Evolutionary conservation across 30 jellyfish, hydroid and myxozoan genomes (phyloP).

Genomic region (Chrysaora quinquecirrha): DNA sequence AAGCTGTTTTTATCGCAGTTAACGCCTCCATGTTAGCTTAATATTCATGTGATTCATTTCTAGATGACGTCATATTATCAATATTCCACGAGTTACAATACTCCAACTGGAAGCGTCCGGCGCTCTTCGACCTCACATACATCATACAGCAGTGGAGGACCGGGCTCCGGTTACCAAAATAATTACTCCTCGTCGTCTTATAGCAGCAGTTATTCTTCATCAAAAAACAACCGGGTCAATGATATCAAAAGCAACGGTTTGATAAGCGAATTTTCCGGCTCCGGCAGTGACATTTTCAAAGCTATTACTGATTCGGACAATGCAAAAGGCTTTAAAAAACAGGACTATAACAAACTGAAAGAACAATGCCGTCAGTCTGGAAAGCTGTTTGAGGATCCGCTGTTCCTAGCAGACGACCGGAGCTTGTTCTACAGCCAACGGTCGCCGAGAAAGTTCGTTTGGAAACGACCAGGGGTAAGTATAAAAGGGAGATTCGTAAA

Average conservation of each 20-base stretch:
- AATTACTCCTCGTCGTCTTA: slow-evolving; percentile 35
- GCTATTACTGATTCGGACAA: slow-evolving; percentile 28
- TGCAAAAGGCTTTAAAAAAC: slow-evolving; percentile 53
- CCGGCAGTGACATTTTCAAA: slow-evolving; percentile 57
- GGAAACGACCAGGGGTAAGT: slow-evolving; percentile 78
- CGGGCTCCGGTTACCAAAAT: slow-evolving; percentile 18
- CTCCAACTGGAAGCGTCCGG: slow-evolving; percentile 48
- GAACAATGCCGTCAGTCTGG: slow-evolving; percentile 55
- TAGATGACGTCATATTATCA: slow-evolving; percentile 62
- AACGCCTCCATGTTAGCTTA: too few species aligned
- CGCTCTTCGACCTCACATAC: slow-evolving; percentile 29
- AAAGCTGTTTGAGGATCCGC: slow-evolving; percentile 57
- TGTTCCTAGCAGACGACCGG: slow-evolving; percentile 60
- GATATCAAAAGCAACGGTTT: slow-evolving; percentile 29
- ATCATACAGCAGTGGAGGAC: slow-evolving; percentile 28
- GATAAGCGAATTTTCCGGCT: slow-evolving; percentile 38
- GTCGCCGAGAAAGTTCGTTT: slow-evolving; percentile 65
- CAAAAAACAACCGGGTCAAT: slow-evolving; percentile 2
- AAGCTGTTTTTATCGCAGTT: too few species aligned
- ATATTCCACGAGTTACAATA: slow-evolving; percentile 39
- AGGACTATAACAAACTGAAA: slow-evolving; percentile 61
- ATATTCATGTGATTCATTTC: too few species aligned
- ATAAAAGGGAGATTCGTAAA: not conserved
- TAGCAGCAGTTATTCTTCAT: slow-evolving; percentile 10
- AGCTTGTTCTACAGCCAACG: slow-evolving; percentile 59